Conservation (phyloP, 2,797 vertebrate species). For the Poeciliopsis turneri region DNA sequence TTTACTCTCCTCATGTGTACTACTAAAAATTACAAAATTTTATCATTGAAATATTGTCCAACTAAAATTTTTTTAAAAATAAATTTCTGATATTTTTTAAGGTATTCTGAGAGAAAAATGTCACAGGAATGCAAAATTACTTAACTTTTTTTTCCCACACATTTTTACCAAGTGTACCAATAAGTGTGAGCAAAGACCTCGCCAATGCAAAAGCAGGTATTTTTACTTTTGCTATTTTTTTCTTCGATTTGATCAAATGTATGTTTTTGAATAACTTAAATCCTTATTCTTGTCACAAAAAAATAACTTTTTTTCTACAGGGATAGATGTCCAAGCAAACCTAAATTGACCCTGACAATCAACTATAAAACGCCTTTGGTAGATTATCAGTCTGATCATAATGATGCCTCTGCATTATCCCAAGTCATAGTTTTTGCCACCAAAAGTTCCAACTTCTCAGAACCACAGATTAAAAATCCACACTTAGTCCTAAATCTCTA, state of each 20-base stretch:
- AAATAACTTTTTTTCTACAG: background rate
- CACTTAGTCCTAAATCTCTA: constrained; percentile 29
- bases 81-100: background rate
- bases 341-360: background rate
- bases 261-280: background rate
- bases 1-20: background rate
- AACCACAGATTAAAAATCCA: constrained; percentile 33
- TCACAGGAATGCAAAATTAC: background rate
- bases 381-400: constrained; percentile 4
- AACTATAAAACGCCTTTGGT: constrained; percentile 2
- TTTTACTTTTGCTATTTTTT: background rate
- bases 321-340: background rate
- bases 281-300: background rate
- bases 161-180: background rate
- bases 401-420: constrained; percentile 16
- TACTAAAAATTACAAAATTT: background rate
- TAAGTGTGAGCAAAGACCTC: background rate
- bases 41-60: background rate
- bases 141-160: background rate
- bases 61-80: background rate
- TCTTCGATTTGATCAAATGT: background rate
- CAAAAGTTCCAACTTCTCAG: constrained; percentile 37
- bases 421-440: constrained; percentile 31
- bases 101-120: background rate
- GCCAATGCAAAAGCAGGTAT: background rate